Conservation (phyloP, 2,797 vertebrate genomes). For the Anomalospiza imberbis region DNA sequence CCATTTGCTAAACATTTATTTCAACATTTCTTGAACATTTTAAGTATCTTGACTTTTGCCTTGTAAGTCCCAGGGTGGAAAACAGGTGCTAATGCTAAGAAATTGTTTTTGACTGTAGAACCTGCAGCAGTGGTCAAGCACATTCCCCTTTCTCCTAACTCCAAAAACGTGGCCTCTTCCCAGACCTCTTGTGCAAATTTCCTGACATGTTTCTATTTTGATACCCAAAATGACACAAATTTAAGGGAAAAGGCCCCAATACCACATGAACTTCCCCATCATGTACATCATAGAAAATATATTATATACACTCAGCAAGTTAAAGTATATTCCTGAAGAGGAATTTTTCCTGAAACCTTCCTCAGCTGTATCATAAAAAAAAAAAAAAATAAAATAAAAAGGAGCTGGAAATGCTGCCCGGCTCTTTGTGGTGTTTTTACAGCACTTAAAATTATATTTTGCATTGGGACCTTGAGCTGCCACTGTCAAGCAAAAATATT, state of each 20-base stretch:
- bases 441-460: neutral
- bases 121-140: fast-evolving
- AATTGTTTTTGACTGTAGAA: fast-evolving
- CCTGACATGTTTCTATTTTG: neutral
- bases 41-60: fast-evolving
- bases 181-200: fast-evolving
- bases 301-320: neutral
- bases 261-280: fast-evolving
- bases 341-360: neutral
- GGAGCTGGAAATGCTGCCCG: neutral
- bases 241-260: fast-evolving
- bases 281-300: fast-evolving
- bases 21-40: neutral
- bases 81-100: neutral
- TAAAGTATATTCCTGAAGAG: neutral
- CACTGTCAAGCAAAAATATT: neutral
- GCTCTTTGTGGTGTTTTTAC: neutral
- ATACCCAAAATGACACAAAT: neutral
- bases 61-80: neutral
- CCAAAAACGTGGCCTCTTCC: neutral
- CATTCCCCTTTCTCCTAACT: too few relatives aligned
- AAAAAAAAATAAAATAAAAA: neutral
- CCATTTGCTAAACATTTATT: neutral
- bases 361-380: neutral
- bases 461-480: neutral